Evolutionary conservation across 2,888 invertebrate genomes (phyloP), one percentile per base, ranked within the genome.

Genomic region (Ceraclea dissimilis): DNA sequence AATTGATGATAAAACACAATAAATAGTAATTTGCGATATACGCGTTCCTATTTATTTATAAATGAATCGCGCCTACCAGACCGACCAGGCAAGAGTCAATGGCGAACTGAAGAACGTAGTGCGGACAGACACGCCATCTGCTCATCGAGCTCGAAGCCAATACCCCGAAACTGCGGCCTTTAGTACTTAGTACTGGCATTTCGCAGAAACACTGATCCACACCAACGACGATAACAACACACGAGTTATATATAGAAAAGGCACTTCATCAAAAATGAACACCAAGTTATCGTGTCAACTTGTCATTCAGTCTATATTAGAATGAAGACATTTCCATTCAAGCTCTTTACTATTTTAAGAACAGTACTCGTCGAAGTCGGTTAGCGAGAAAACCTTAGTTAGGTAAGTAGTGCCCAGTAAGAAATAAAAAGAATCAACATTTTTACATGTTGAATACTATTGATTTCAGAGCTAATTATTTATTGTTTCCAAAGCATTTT

Each of bases 151-250:
- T 31, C 50, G 33, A 43, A 50, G 55, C 55, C 55, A 50, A 51
- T 55, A 55, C 55, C 51, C 55, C 50, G 55, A 55, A 54, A 50
- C 55, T 22, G 50, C 55, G 55, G 55, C 55, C 55, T 55, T 55
- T 55, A 49, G 49, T 48, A 55, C 55, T 55, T 55, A 49, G 49
- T 48, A 55, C 55, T 55, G 43, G 50, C 55, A 46, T 55, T 55
- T 55, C 55, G 55, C 50, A 44, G 55, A 55, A 55, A 55, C 31
- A 43, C 50, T 19, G 55, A 21, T 18, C 18, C 26, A 22, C 52
- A n/a, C 26, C 16, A 17, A 10, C 6, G 34, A 6, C 33, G 53
- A 47, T 39, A 16, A 11, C 39, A 26, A 18, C 33, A 13, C 10
- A 26, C 55, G 26, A 22, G 19, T 20, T 22, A 49, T 49, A n/a